phyloP scores from a whole-genome alignment of 35 echinoderm and acorn worm species.

The Strongylocentrotus purpuratus region DNA sequence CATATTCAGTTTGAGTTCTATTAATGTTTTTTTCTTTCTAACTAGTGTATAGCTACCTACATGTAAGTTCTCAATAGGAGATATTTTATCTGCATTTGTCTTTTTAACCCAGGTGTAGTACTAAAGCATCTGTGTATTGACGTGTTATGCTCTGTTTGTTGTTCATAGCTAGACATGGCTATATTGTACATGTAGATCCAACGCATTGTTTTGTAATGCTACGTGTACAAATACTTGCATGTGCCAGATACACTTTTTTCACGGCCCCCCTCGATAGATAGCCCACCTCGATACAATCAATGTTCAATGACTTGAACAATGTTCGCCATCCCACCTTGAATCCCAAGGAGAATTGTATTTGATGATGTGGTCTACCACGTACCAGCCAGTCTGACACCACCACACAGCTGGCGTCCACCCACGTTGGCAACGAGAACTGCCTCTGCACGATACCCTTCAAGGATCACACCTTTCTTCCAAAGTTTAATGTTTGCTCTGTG shows the following conservation, averaged over 20 bases:
- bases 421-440: neutral
- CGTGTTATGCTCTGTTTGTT: no score
- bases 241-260: neutral
- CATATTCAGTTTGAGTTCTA: no score
- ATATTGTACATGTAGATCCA: no score
- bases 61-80: no score
- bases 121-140: no score
- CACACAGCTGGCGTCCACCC: constrained; percentile 5
- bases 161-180: no score
- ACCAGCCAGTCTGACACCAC: neutral
- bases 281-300: neutral
- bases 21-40: no score
- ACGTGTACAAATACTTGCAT: neutral
- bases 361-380: neutral
- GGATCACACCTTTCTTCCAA: neutral
- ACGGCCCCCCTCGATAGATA: neutral
- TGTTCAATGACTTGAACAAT: neutral
- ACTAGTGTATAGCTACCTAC: no score
- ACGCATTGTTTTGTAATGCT: neutral
- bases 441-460: neutral
- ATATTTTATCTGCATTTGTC: no score
- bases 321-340: neutral
- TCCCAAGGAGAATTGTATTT: neutral
- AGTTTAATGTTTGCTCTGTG: neutral
- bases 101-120: no score